Percentiles rank a stretch among this genome's conserved stretches.
phyloP scores from a whole-genome alignment of 23 tunicate genomes.

The Styela plicata region DNA sequence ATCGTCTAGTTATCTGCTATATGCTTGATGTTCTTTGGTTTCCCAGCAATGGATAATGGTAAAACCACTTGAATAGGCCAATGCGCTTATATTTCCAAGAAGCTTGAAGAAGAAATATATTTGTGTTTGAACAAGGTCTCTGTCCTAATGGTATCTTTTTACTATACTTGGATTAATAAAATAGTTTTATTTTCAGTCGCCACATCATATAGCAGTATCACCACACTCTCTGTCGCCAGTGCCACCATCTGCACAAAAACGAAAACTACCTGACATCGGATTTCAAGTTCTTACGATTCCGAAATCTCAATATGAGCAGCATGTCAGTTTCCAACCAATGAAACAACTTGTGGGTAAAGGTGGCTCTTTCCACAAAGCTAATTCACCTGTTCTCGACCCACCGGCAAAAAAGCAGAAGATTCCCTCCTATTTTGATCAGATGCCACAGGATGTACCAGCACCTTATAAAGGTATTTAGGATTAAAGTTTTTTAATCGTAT shows the following conservation, averaged over 20 bases:
- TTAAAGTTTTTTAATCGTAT: too few relatives aligned
- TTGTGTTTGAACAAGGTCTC: too few relatives aligned
- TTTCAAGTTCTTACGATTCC: constrained; percentile 9
- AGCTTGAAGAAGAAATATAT: too few relatives aligned
- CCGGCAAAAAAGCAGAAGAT: background rate
- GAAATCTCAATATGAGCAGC: constrained; percentile 17
- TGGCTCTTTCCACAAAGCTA: background rate
- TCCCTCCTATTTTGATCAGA: background rate
- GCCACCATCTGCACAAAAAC: background rate
- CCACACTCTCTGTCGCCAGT: background rate
- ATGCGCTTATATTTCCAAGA: too few relatives aligned
- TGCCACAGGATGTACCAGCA: background rate
- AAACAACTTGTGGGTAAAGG: background rate
- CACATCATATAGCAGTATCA: background rate
- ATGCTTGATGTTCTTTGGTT: too few relatives aligned
- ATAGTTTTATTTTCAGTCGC: background rate
- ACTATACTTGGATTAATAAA: too few relatives aligned
- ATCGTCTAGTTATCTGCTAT: too few relatives aligned
- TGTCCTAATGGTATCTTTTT: too few relatives aligned
- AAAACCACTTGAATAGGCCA: too few relatives aligned
- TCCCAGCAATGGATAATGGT: too few relatives aligned
- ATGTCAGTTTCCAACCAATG: background rate
- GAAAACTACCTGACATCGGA: background rate
- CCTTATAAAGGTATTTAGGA: background rate
- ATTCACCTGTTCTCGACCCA: background rate